Base-by-base conservation (phyloP, 2,797 vertebrate genomes). In the Sorex maritimensis region DNA sequence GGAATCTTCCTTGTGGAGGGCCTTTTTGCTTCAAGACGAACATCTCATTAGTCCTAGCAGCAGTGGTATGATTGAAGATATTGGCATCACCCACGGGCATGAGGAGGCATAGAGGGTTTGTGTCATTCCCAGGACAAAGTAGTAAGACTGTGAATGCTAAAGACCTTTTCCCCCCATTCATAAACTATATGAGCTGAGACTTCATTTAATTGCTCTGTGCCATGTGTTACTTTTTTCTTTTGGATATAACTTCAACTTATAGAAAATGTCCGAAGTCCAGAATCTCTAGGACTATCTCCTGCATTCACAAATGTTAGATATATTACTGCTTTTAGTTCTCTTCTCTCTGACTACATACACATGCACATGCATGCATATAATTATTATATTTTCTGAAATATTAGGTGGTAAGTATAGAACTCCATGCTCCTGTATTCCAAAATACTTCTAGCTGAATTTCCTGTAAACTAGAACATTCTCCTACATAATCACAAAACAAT, bases 321-420 rank as follows among this genome's bases (percentile, higher is more conserved):
- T 69, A 69, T 79, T n/a, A 12, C 88, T 79, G 4, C 86, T 12
- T 55, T 74, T 83, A 28, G 14, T 74, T 41, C 41, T 74, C 74
- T 10, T 61, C 34, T 80, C 23, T 28, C 9, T 24, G 19, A n/a
- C 38, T 38, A 3, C 21, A 69, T 2, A 11, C 3, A 11, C 6
- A 58, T 28, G 69, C 5, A 52, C 58, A 61, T 21, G 21, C 24
- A 72, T 13, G 7, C 12, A 34, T 24, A 46, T 2, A 52, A 26
- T 71, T n/a, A 68, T n/a, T 68, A 44, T 58, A 23, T 78, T 92
- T 78, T 79, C 89, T 81, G 38, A 85, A 85, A 38, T 69, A 73
- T 41, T 41, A 81, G 71, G 82, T 23, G 69, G 67, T 26, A 30
- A 34, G 9, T 73, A 68, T 81, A 77, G 24, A 30, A 80, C 12